phyloP scores from a whole-genome alignment of 2,888 invertebrate species.

The Chymomyza fuscimana region DNA sequence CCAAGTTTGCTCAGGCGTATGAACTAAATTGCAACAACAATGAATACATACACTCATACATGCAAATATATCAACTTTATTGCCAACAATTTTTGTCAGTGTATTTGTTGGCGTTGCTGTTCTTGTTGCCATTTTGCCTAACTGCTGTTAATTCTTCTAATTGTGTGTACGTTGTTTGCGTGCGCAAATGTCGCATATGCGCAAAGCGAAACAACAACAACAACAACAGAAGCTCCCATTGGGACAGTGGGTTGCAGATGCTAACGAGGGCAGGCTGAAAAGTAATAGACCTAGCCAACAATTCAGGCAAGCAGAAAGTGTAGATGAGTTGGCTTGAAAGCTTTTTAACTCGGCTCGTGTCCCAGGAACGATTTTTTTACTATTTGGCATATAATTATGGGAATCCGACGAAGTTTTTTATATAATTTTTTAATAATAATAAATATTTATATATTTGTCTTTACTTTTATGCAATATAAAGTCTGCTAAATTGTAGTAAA shows the following conservation, averaged over 20 bases:
- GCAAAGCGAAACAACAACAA: constrained; percentile 33
- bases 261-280: constrained; percentile 20
- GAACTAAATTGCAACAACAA: constrained; percentile 20
- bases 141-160: constrained; percentile 74
- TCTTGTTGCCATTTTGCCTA: constrained; percentile 54
- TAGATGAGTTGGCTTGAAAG: too few relatives aligned
- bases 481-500: too few relatives aligned
- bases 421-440: too few relatives aligned
- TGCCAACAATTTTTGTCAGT: constrained; percentile 42
- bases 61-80: constrained; percentile 4
- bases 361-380: too few relatives aligned
- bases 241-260: constrained; percentile 20
- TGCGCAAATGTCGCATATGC: constrained; percentile 74
- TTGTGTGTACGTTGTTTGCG: constrained; percentile 72
- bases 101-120: constrained; percentile 19
- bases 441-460: too few relatives aligned
- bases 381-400: too few relatives aligned
- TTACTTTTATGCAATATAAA: too few relatives aligned
- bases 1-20: constrained; percentile 4
- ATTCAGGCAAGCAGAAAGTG: too few relatives aligned
- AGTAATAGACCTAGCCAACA: too few relatives aligned
- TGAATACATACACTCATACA: constrained; percentile 10
- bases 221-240: constrained; percentile 10
- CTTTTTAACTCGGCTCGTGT: too few relatives aligned
- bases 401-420: too few relatives aligned